A percentile compares a stretch with the other conserved stretches of the same genome.
phyloP scores from a whole-genome alignment of 2,888 invertebrate genomes.

The Brachyopa scutellaris region DNA sequence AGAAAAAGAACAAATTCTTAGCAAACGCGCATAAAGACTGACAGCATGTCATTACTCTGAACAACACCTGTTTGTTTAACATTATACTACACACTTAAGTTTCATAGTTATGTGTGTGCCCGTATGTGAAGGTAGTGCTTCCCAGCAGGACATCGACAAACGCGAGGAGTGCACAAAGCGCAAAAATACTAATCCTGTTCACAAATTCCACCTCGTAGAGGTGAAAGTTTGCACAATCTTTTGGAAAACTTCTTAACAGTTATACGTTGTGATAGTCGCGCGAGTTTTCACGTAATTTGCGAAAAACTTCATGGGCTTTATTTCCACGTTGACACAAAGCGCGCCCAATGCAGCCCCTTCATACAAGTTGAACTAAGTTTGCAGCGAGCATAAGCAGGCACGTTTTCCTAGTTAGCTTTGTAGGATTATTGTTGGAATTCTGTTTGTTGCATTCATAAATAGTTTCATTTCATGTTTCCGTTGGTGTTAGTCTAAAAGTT shows the following conservation, averaged over 20 bases:
- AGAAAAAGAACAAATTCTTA: not conserved
- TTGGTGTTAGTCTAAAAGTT: not conserved
- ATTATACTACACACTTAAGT: constrained; percentile 38
- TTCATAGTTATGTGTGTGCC: constrained; percentile 6
- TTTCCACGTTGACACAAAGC: constrained; percentile 47
- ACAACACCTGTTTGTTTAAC: constrained; percentile 39
- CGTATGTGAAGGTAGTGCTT: no score
- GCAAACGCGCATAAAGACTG: constrained; percentile 24
- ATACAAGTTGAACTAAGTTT: constrained; percentile 36
- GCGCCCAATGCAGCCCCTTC: not conserved
- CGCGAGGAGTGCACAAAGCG: constrained; percentile 3
- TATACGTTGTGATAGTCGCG: constrained; percentile 41
- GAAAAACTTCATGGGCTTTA: constrained; percentile 60
- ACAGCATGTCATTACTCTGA: constrained; percentile 21
- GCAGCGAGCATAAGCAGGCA: constrained; percentile 33
- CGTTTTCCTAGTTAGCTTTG: constrained; percentile 59
- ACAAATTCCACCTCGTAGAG: constrained; percentile 20
- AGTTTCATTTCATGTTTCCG: not conserved
- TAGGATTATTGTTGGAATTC: constrained; percentile 36
- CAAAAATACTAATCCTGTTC: not conserved
- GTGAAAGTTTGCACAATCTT: constrained; percentile 53
- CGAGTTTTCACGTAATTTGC: constrained; percentile 67
- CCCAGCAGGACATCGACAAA: not conserved
- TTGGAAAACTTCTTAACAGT: constrained; percentile 17
- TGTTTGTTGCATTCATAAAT: constrained; percentile 47